Conservation (phyloP, 1,140 invertebrate genomes). For the Drosophila neocordata region DNA sequence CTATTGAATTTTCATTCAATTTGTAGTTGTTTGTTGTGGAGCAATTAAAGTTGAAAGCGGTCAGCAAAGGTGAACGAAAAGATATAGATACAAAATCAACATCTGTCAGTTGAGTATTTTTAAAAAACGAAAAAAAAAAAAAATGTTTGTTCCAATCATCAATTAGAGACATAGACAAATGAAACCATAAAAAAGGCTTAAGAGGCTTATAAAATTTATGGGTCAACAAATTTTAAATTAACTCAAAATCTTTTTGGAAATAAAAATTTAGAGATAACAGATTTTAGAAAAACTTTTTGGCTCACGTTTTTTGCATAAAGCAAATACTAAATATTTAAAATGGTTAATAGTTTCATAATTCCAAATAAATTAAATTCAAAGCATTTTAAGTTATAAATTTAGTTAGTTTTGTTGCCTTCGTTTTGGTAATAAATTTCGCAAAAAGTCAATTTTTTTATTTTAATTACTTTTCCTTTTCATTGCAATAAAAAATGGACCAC, state of each 20-base stretch:
- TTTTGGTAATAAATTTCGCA: no score
- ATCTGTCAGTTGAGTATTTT: slow-evolving; percentile 1
- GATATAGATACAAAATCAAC: slow-evolving; percentile 1
- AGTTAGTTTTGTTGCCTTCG: no score
- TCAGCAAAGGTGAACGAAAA: slow-evolving; percentile 12
- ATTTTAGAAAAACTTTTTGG: neutral
- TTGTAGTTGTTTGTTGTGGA: slow-evolving; percentile 6
- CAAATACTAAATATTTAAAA: no score
- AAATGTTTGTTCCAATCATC: no score
- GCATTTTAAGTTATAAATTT: no score
- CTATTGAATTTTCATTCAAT: neutral
- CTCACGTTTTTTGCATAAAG: neutral
- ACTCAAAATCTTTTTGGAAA: neutral
- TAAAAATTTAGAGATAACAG: neutral
- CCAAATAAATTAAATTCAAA: no score
- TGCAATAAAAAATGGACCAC: no score
- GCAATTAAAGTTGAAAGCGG: slow-evolving; percentile 4
- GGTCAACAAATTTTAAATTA: neutral
- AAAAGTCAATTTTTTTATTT: no score
- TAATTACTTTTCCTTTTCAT: no score
- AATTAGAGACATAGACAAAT: slow-evolving; percentile 4
- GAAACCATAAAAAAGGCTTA: neutral
- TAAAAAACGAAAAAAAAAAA: neutral
- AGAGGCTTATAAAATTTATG: neutral
- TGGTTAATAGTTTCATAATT: no score